A percentile compares a stretch with the other conserved stretches of the same genome.
Conservation (phyloP, 2,113 vertebrate species). For the Epinephelus fuscoguttatus region DNA sequence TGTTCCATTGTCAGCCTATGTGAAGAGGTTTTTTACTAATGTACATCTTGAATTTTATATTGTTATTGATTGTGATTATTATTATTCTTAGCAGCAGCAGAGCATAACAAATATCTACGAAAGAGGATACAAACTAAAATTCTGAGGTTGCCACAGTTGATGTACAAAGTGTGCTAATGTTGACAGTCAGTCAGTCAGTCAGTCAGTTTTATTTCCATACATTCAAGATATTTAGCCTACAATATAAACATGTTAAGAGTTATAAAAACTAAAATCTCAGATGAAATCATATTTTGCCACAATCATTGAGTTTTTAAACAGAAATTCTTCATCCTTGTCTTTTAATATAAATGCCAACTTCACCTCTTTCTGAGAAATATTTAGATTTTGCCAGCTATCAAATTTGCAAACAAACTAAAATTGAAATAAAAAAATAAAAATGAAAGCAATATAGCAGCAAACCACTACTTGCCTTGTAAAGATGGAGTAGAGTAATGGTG, state of each 20-base stretch:
- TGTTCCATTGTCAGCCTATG: neutral
- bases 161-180: neutral
- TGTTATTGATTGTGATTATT: neutral
- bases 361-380: neutral
- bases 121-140: neutral
- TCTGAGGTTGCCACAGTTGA: neutral
- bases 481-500: too few relatives aligned
- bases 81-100: neutral
- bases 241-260: neutral
- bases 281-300: neutral
- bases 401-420: neutral
- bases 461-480: too few relatives aligned
- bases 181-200: too few relatives aligned
- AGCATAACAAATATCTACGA: neutral
- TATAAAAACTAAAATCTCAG: neutral
- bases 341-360: neutral
- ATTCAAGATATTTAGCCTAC: neutral
- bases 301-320: too few relatives aligned
- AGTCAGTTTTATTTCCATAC: neutral
- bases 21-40: neutral
- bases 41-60: neutral
- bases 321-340: neutral
- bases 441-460: neutral
- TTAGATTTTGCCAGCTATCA: neutral
- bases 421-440: neutral